These are phyloP conservation scores for Rousettus madagascariensis DNA, from an alignment of 2,797 vertebrate species.

Conservation along the genomic window DNA sequence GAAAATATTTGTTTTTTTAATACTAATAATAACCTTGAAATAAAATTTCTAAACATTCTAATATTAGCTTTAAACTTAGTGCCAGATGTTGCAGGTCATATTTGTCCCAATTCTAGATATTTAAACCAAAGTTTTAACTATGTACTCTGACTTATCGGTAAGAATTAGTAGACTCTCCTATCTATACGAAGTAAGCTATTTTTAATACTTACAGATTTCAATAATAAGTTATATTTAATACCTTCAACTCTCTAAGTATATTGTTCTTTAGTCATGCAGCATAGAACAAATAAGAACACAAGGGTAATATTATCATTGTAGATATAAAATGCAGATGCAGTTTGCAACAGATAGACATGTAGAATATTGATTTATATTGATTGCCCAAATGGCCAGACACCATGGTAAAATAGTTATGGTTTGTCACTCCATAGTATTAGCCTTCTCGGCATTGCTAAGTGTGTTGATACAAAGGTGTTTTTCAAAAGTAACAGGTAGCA, in stretches of 20 bases:
- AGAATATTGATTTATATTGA: slow-evolving; percentile 56
- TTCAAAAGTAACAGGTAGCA: not conserved
- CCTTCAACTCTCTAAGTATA: slow-evolving; percentile 20
- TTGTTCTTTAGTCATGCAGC: slow-evolving; percentile 61
- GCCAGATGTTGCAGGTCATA: not conserved
- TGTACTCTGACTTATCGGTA: slow-evolving; percentile 56
- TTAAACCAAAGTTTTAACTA: slow-evolving; percentile 49
- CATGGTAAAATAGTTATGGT: not conserved
- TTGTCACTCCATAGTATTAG: not conserved
- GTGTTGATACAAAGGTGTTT: not conserved
- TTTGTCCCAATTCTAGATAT: slow-evolving; percentile 52
- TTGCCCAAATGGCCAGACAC: not conserved
- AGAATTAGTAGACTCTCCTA: slow-evolving; percentile 59
- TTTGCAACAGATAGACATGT: slow-evolving; percentile 53
- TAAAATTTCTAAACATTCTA: not conserved
- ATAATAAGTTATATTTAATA: slow-evolving; percentile 57
- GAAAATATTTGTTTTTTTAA: not conserved
- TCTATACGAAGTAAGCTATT: slow-evolving; percentile 52
- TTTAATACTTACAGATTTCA: slow-evolving; percentile 60
- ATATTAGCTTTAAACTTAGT: not conserved
- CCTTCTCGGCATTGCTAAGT: not conserved
- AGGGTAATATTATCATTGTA: slow-evolving; percentile 51
- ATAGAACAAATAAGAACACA: slow-evolving; percentile 65
- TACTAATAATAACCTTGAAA: not conserved
- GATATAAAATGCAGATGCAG: slow-evolving; percentile 53